phyloP scores from a whole-genome alignment of 2,113 vertebrate species.

The Ptychochromis oligacanthus region DNA sequence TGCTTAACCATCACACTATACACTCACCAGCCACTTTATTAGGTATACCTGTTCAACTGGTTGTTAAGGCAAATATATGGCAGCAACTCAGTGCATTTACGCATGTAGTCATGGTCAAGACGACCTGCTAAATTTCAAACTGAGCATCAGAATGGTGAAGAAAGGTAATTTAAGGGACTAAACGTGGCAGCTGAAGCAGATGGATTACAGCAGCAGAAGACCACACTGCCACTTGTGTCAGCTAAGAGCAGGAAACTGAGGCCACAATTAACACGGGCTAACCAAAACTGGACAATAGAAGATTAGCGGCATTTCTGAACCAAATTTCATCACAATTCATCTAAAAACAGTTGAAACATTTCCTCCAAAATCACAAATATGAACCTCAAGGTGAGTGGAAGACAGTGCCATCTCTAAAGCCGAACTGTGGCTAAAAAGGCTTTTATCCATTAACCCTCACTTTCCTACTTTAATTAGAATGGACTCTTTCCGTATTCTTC shows the following conservation, averaged over 20 bases:
- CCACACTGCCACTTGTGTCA: too few species aligned
- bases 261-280: too few species aligned
- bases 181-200: background rate
- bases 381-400: background rate
- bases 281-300: background rate
- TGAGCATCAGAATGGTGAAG: fast-evolving
- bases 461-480: background rate
- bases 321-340: background rate
- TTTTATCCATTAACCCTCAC: background rate
- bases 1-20: background rate
- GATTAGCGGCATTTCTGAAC: background rate
- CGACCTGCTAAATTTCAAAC: too few species aligned
- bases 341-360: fast-evolving
- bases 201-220: too few species aligned
- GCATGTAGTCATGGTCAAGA: background rate
- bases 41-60: background rate
- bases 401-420: background rate
- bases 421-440: too few species aligned
- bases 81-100: background rate
- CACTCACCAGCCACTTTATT: background rate
- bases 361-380: background rate
- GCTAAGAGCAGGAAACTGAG: too few species aligned
- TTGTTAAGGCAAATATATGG: background rate
- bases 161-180: background rate
- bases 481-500: background rate